A percentile compares a stretch with the other conserved stretches of the same genome.
These are phyloP conservation scores for Plectrocnemia conspersa DNA, from an alignment of 1,140 invertebrate genomes.

Conservation along the genomic window DNA sequence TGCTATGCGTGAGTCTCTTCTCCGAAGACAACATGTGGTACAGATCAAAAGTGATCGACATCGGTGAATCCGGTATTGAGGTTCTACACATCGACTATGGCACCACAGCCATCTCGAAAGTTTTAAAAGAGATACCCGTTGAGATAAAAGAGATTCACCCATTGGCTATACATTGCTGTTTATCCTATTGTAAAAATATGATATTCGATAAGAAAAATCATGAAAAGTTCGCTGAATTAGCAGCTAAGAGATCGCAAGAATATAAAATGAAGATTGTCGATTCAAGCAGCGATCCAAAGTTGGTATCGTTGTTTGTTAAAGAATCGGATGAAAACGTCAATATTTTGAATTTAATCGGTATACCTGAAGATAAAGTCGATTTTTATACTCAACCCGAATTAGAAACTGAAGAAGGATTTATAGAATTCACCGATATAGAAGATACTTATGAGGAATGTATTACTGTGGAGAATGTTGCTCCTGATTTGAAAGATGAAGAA, in stretches of 20 bases:
- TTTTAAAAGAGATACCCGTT: slow-evolving; percentile 57
- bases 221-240: slow-evolving; percentile 49
- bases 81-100: slow-evolving; percentile 71
- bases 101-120: slow-evolving; percentile 57
- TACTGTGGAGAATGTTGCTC: no score
- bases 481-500: slow-evolving; percentile 9
- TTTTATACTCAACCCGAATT: slow-evolving; percentile 4
- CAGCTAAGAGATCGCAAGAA: slow-evolving; percentile 42
- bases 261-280: slow-evolving; percentile 52
- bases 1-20: slow-evolving; percentile 61
- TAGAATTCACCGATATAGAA: no score
- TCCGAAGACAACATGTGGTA: slow-evolving; percentile 62
- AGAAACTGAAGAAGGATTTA: slow-evolving; percentile 1
- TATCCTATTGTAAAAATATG: slow-evolving; percentile 49
- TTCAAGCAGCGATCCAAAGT: slow-evolving; percentile 43
- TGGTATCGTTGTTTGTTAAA: slow-evolving; percentile 42
- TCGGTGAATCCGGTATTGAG: slow-evolving; percentile 53
- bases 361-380: background rate
- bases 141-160: slow-evolving; percentile 54
- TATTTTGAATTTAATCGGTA: background rate
- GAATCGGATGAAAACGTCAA: slow-evolving; percentile 5
- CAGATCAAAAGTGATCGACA: slow-evolving; percentile 53
- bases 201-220: slow-evolving; percentile 44
- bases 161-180: slow-evolving; percentile 57
- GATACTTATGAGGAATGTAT: no score